These are phyloP conservation scores for Phalacrocorax brasilianus DNA, from an alignment of 2,113 vertebrate species.

Conservation along the genomic window DNA sequence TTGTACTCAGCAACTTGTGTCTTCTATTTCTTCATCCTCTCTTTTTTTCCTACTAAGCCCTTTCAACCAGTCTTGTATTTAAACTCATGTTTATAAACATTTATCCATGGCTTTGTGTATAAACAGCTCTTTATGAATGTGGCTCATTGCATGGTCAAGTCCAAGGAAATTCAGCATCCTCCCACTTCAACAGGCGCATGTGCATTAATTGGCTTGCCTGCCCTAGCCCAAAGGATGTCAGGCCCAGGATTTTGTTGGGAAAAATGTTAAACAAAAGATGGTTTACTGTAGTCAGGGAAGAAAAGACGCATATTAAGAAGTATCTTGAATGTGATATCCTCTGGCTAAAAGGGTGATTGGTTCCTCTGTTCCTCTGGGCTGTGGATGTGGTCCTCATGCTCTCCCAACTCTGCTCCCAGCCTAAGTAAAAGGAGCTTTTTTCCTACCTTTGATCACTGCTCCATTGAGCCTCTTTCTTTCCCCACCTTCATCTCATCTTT, in stretches of 20 bases:
- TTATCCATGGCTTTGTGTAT: neutral
- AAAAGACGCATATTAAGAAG: neutral
- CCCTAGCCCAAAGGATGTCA: neutral
- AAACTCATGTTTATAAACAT: neutral
- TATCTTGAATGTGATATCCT: neutral
- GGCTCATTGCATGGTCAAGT: neutral
- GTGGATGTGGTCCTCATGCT: neutral
- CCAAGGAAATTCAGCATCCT: neutral
- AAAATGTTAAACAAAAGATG: neutral
- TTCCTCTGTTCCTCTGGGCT: neutral
- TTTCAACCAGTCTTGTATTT: neutral
- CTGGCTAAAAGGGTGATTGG: neutral
- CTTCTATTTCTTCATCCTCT: neutral
- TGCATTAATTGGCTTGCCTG: neutral
- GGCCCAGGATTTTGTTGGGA: neutral
- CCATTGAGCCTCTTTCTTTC: neutral
- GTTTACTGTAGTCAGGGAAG: neutral
- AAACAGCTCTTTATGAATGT: neutral
- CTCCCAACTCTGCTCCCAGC: neutral
- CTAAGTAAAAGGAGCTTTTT: neutral
- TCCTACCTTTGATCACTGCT: neutral
- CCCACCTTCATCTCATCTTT: neutral
- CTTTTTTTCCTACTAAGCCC: neutral
- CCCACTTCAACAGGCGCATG: neutral
- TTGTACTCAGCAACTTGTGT: neutral